Evolutionary conservation across 2,113 vertebrate species (phyloP).

Genomic region (Cebidichthys violaceus): DNA sequence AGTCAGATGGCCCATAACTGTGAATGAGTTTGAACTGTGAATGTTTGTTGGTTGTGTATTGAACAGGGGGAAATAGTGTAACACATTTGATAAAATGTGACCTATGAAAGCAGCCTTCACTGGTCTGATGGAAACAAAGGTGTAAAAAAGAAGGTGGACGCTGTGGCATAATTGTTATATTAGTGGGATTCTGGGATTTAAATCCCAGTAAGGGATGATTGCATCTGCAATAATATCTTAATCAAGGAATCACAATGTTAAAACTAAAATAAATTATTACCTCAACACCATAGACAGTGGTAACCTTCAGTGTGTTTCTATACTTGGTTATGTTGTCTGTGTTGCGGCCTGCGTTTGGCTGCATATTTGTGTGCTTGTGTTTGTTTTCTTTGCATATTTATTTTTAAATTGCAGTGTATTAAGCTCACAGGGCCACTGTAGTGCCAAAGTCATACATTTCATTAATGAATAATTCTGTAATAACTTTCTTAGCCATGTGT

Average conservation of each 20-base stretch:
- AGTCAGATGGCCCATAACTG: neutral
- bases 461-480: neutral
- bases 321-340: neutral
- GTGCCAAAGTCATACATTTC: neutral
- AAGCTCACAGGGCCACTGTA: neutral
- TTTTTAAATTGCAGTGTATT: neutral
- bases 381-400: slow-evolving; percentile 8
- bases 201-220: neutral
- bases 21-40: neutral
- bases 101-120: neutral
- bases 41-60: neutral
- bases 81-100: neutral
- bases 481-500: neutral
- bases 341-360: neutral
- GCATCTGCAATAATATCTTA: neutral
- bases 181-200: neutral
- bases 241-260: neutral
- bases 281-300: neutral
- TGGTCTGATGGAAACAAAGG: neutral
- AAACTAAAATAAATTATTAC: neutral
- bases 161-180: neutral
- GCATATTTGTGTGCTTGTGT: neutral
- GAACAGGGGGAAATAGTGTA: neutral
- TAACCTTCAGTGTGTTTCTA: neutral
- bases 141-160: neutral